A percentile compares a stretch with the other conserved stretches of the same genome.
phyloP scores from a whole-genome alignment of 2,113 vertebrate genomes.

The Xenopus laevis region DNA sequence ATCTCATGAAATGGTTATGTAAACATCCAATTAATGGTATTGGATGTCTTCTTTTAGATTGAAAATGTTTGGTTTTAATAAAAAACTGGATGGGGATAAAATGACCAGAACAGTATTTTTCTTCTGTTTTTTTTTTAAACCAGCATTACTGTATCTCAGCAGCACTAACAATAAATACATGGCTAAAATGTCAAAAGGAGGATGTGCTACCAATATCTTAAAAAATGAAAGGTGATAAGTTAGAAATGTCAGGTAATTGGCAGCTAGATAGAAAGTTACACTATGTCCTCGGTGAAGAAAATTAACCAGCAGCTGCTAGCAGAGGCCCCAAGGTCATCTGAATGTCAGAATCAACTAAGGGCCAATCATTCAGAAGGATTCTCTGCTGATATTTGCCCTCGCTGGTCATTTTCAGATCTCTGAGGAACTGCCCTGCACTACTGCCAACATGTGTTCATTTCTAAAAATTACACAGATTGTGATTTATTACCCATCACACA shows the following conservation, averaged over 20 bases:
- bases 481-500: slow-evolving; percentile 92
- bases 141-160: too few relatives aligned
- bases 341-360: slow-evolving; percentile 87
- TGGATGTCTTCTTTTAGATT: too few relatives aligned
- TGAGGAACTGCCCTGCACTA: slow-evolving; percentile 74
- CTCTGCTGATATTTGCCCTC: slow-evolving; percentile 73
- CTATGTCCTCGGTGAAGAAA: slow-evolving; percentile 79
- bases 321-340: slow-evolving; percentile 81
- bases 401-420: slow-evolving; percentile 73
- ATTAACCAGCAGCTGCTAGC: slow-evolving; percentile 79
- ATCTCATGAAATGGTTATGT: too few relatives aligned
- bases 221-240: slow-evolving; percentile 82
- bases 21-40: too few relatives aligned
- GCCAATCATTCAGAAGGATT: slow-evolving; percentile 90
- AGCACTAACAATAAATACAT: slow-evolving; percentile 42
- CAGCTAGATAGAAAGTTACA: slow-evolving; percentile 81
- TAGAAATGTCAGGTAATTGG: slow-evolving; percentile 83
- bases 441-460: slow-evolving; percentile 77
- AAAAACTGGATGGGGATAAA: too few relatives aligned
- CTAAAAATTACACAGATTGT: slow-evolving; percentile 89
- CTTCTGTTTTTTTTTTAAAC: too few relatives aligned
- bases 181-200: slow-evolving; percentile 71
- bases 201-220: slow-evolving; percentile 74
- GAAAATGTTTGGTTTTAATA: too few relatives aligned
- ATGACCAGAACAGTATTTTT: too few relatives aligned